Conservation (phyloP, 2,113 vertebrate species). For the Phrynosoma blainvillii region DNA sequence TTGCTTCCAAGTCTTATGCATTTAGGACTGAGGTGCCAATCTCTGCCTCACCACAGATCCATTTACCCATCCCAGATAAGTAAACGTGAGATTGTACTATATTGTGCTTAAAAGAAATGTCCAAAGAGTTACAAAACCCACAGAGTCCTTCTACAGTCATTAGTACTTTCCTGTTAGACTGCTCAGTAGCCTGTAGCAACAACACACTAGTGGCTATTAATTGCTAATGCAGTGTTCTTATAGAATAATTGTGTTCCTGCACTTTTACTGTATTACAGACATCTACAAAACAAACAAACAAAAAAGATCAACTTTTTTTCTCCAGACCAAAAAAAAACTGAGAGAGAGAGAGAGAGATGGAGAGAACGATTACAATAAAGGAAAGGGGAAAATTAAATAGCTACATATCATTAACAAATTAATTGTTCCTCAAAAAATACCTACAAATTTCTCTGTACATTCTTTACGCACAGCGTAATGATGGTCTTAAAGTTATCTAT, state of each 20-base stretch:
- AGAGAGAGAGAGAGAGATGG: constrained; percentile 37
- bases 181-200: constrained; percentile 86
- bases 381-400: constrained; percentile 99
- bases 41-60: constrained; percentile 61
- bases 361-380: constrained; percentile 93
- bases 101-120: constrained; percentile 63
- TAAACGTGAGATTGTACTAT: constrained; percentile 63
- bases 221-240: constrained; percentile 88
- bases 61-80: constrained; percentile 80
- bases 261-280: constrained; percentile 88
- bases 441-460: constrained; percentile 99
- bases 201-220: constrained; percentile 90
- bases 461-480: constrained; percentile 99
- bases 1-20: not conserved
- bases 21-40: not conserved
- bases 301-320: constrained; percentile 99
- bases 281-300: constrained; percentile 80
- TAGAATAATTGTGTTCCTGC: constrained; percentile 97
- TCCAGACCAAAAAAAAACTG: constrained; percentile 43
- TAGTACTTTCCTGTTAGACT: constrained; percentile 73
- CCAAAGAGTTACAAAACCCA: constrained; percentile 70
- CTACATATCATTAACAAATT: constrained; percentile 99
- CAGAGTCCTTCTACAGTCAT: constrained; percentile 75
- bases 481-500: constrained; percentile 99
- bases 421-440: constrained; percentile 99